phyloP scores from a whole-genome alignment of 1,140 invertebrate species.

The Agrypnia vestita region DNA sequence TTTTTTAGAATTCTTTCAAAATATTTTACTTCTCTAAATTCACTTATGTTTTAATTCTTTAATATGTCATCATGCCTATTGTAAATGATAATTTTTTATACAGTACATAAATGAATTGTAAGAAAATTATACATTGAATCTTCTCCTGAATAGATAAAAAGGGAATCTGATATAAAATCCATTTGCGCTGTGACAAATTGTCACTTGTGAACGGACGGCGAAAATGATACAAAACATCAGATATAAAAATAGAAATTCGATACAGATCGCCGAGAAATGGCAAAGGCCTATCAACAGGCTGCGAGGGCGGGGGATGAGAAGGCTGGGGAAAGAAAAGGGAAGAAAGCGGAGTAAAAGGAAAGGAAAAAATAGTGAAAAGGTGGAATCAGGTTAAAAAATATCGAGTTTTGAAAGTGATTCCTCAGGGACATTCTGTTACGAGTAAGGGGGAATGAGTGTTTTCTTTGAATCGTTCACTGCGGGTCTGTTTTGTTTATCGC shows the following conservation, averaged over 20 bases:
- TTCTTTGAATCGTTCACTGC: background rate
- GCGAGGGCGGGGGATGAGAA: background rate
- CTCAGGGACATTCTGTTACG: background rate
- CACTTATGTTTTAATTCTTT: too few relatives aligned
- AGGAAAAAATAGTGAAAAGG: background rate
- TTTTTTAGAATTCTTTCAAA: too few relatives aligned
- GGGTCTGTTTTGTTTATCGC: too few relatives aligned
- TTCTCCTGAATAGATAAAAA: conserved; percentile 17
- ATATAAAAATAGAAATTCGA: conserved; percentile 41
- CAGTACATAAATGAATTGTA: too few relatives aligned
- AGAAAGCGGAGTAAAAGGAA: conserved; percentile 4
- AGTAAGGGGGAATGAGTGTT: background rate
- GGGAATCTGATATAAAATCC: conserved; percentile 16
- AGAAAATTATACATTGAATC: background rate
- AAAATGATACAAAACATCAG: background rate
- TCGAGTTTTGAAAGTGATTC: conserved; percentile 18
- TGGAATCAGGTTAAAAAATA: conserved; percentile 27
- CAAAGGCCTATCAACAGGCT: conserved; percentile 24
- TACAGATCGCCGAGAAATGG: background rate
- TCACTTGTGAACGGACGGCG: conserved; percentile 24
- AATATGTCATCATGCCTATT: too few relatives aligned
- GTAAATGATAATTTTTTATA: too few relatives aligned
- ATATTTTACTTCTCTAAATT: too few relatives aligned
- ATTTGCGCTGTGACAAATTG: conserved; percentile 35
- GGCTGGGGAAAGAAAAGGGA: background rate